Percentiles rank a stretch among this genome's conserved stretches.
Conservation (phyloP, 2,113 vertebrate genomes). For the Ictalurus furcatus region DNA sequence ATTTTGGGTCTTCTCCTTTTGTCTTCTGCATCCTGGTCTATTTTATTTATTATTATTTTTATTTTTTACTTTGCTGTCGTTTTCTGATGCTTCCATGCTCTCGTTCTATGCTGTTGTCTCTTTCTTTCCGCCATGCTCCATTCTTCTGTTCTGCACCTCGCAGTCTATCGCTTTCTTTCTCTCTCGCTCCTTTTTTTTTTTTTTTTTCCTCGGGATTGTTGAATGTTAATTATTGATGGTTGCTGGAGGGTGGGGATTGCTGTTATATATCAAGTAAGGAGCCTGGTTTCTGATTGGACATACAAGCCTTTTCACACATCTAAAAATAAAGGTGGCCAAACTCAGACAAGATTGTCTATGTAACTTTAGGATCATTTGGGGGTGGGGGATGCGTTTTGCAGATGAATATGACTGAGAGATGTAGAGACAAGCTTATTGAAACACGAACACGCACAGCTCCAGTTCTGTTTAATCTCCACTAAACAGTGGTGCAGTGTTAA, state of each 20-base stretch:
- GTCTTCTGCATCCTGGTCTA: constrained; percentile 38
- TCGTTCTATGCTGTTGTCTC: neutral
- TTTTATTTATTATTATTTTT: neutral
- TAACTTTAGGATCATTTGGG: neutral
- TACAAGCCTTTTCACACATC: neutral
- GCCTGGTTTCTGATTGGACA: constrained; percentile 39
- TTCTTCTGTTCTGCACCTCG: neutral
- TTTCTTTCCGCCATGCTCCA: neutral
- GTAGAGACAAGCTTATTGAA: constrained; percentile 4
- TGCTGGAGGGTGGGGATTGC: constrained; percentile 44
- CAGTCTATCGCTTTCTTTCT: constrained; percentile 59
- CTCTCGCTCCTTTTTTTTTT: constrained; percentile 52
- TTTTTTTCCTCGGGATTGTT: constrained; percentile 39
- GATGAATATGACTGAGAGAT: neutral
- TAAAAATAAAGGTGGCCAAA: constrained; percentile 4
- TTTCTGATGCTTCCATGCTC: constrained; percentile 13
- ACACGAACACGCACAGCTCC: constrained; percentile 6
- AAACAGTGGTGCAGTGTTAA: constrained; percentile 10
- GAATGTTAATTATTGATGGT: constrained; percentile 57
- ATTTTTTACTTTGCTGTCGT: neutral
- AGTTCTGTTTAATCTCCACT: constrained; percentile 26
- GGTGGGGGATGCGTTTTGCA: neutral
- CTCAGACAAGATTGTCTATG: neutral
- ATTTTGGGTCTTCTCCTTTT: constrained; percentile 24
- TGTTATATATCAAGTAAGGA: constrained; percentile 48